These are phyloP conservation scores for Morpho deidamia DNA, from an alignment of 2,888 invertebrate species.

Conservation along the genomic window DNA sequence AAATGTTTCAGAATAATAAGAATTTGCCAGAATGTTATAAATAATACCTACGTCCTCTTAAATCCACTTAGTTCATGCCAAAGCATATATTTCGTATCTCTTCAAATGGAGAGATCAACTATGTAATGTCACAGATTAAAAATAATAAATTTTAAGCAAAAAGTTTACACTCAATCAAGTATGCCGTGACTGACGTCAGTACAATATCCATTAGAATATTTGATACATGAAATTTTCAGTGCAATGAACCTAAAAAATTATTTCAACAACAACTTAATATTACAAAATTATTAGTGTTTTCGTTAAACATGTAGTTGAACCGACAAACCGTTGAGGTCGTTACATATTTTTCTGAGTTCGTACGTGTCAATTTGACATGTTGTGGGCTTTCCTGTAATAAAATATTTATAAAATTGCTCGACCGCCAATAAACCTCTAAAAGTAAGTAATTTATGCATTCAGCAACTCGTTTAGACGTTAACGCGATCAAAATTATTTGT, in stretches of 20 bases:
- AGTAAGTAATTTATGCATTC: constrained; percentile 37
- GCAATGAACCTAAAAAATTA: constrained; percentile 31
- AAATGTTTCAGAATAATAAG: too few species aligned
- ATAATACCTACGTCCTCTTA: too few species aligned
- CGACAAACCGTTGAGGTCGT: constrained; percentile 38
- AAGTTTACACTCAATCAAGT: constrained; percentile 27
- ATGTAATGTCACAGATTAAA: too few species aligned
- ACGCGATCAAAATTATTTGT: not conserved
- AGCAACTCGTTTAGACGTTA: constrained; percentile 18
- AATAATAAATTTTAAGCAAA: not conserved
- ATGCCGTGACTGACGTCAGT: constrained; percentile 36
- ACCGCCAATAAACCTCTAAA: constrained; percentile 45
- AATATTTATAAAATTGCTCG: constrained; percentile 52
- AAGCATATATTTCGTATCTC: too few species aligned
- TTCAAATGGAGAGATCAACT: too few species aligned
- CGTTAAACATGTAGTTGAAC: constrained; percentile 16
- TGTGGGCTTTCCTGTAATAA: constrained; percentile 57
- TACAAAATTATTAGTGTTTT: constrained; percentile 27
- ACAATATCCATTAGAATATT: constrained; percentile 27
- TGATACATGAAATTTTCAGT: constrained; percentile 34
- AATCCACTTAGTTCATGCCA: too few species aligned
- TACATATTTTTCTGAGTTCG: constrained; percentile 54
- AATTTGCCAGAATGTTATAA: too few species aligned
- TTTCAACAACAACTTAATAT: constrained; percentile 4
- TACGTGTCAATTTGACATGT: constrained; percentile 67